Evolutionary conservation across 2,113 vertebrate species (phyloP), one percentile per base, ranked within the genome.

Genomic region (Poecilia latipinna): DNA sequence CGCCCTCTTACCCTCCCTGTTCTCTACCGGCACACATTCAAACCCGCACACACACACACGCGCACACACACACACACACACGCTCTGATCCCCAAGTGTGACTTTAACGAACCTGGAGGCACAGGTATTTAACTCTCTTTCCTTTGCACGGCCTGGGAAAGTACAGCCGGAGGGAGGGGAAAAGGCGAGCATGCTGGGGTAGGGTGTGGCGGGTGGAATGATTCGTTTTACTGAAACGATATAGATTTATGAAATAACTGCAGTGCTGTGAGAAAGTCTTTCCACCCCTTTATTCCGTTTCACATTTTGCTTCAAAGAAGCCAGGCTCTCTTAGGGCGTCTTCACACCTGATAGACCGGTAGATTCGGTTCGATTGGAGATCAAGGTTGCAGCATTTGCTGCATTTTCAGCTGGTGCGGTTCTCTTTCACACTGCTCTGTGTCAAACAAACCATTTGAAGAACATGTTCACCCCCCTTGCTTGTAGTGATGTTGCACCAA

Each of bases 121-220:
- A 73, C 92, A 94, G 94, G 93, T 94, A 94, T 93, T 91, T 90
- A 74, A 84, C 75, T 84, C 77, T 86, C 67, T 75, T 91, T 91
- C 85, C 85, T 93, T 81, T 94, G 93, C 93, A 93, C 89, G 90
- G 83, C 83, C 80, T 78, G 78, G 80, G 77, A 80, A 75, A 82
- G 76, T 67, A 70, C 54, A 61, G 37, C 15, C 12, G n/a, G 42
- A 12, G 81, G 82, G 81, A 72, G 79, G 80, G 82, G 39, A 71
- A 78, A 77, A 68, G 73, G 61, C 66, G 81, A 84, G 84, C 85
- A 87, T 90, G 87, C 70, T 74, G 80, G 76, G 89, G 74, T 70
- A 80, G 76, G 67, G 77, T 54, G 85, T 79, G 79, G 75, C 66
- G 65, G 62, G 78, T 90, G 84, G 87, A 88, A 74, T 82, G 84